A percentile compares a stretch with the other conserved stretches of the same genome.
Conservation (phyloP, 2,888 invertebrate species). For the Acutogordius australiensis region DNA sequence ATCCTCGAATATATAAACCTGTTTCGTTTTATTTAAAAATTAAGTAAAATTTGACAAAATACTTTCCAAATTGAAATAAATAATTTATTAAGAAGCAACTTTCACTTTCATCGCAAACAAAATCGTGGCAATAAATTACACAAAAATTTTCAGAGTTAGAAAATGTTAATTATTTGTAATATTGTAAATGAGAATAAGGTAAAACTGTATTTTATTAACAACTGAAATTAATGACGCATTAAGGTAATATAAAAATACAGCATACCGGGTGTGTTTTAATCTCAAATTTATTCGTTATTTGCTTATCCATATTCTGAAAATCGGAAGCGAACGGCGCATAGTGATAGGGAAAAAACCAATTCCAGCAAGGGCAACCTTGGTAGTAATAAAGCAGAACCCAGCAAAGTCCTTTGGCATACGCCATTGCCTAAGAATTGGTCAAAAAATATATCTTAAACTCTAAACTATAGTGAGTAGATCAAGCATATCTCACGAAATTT, state of each 20-base stretch:
- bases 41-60: too few relatives aligned
- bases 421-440: conserved; percentile 32
- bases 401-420: conserved; percentile 76
- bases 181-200: too few relatives aligned
- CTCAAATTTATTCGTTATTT: conserved; percentile 49
- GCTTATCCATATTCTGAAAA: conserved; percentile 48
- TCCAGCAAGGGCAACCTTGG: conserved; percentile 84
- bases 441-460: conserved; percentile 12
- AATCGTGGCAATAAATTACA: too few relatives aligned
- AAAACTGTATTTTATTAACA: too few relatives aligned
- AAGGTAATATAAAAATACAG: not conserved
- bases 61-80: too few relatives aligned
- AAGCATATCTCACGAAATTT: too few relatives aligned
- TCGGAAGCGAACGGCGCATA: conserved; percentile 98
- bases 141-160: too few relatives aligned
- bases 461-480: not conserved
- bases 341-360: conserved; percentile 98
- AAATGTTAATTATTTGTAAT: too few relatives aligned
- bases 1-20: too few relatives aligned
- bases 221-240: conserved; percentile 6
- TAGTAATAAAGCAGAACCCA: conserved; percentile 97
- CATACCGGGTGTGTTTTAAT: conserved; percentile 46
- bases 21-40: too few relatives aligned
- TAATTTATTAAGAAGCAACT: too few relatives aligned
- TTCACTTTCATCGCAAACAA: too few relatives aligned